These are phyloP conservation scores for Chaenogobius annularis DNA, from an alignment of 2,113 vertebrate genomes.

Conservation along the genomic window DNA sequence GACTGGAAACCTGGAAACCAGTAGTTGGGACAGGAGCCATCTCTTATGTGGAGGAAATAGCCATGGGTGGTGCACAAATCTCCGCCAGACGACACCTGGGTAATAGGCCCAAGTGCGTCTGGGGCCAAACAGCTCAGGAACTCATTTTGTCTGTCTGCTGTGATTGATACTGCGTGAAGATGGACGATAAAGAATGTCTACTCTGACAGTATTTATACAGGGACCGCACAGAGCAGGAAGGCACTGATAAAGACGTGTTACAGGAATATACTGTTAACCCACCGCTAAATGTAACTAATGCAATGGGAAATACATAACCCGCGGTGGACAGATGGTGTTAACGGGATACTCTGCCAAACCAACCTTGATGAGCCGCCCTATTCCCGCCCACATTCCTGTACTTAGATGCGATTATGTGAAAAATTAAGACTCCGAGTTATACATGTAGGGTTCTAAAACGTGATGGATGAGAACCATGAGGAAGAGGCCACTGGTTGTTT, in stretches of 20 bases:
- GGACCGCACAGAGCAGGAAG: neutral
- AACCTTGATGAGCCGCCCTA: too few relatives aligned
- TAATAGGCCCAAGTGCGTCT: slow-evolving; percentile 22
- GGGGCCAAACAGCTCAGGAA: slow-evolving; percentile 21
- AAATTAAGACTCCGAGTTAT: too few relatives aligned
- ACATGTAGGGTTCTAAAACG: too few relatives aligned
- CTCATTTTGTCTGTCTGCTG: slow-evolving; percentile 29
- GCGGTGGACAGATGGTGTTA: neutral
- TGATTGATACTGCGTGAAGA: slow-evolving; percentile 39
- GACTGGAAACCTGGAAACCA: slow-evolving; percentile 6
- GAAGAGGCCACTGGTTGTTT: too few relatives aligned
- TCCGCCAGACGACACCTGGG: neutral
- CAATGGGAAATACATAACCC: neutral
- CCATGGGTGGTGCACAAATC: neutral
- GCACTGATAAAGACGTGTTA: neutral
- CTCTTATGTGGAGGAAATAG: slow-evolving; percentile 5
- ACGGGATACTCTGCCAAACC: neutral
- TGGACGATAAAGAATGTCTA: slow-evolving; percentile 26
- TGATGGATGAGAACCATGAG: too few relatives aligned
- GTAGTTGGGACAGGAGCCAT: neutral
- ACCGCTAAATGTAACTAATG: neutral
- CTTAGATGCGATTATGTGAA: too few relatives aligned
- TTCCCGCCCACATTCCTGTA: too few relatives aligned
- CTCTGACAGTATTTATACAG: slow-evolving; percentile 17
- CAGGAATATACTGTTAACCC: neutral